A percentile compares a stretch with the other conserved stretches of the same genome.
Evolutionary conservation across 1,140 invertebrate species (phyloP).

Genomic region (Branchinecta lynchi): DNA sequence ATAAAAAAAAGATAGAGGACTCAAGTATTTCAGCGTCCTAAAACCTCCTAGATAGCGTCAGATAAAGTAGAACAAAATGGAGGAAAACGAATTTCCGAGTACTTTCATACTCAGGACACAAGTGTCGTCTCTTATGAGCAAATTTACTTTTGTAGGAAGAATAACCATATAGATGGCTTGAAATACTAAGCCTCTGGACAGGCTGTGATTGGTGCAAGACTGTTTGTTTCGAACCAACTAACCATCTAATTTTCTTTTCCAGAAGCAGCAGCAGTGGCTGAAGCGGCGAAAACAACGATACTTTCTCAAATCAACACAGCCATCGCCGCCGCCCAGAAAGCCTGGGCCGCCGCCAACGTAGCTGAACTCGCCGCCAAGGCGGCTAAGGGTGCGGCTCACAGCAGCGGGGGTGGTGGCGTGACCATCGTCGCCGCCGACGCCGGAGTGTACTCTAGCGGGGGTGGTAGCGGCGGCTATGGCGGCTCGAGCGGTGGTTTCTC

Average conservation of each 20-base stretch:
- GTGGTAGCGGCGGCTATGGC: slow-evolving; percentile 1
- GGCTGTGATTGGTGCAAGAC: too few species aligned
- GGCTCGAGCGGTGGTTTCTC: neutral
- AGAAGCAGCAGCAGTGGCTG: slow-evolving; percentile 4
- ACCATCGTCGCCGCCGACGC: neutral
- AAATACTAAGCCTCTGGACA: too few species aligned
- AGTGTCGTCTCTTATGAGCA: too few species aligned
- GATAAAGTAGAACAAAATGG: too few species aligned
- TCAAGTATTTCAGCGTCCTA: too few species aligned
- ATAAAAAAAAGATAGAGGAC: too few species aligned
- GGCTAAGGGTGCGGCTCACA: neutral
- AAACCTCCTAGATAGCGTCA: too few species aligned
- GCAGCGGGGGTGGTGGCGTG: neutral
- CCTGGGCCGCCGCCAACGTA: neutral
- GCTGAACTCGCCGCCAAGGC: neutral
- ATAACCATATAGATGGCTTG: too few species aligned
- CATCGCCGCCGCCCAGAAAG: neutral
- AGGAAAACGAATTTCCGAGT: too few species aligned
- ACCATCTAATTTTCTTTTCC: neutral
- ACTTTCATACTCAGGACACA: too few species aligned
- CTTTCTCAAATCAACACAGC: slow-evolving; percentile 6
- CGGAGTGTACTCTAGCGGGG: neutral
- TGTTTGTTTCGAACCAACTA: too few species aligned
- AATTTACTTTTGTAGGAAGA: too few species aligned
- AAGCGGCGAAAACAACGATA: neutral